These are phyloP conservation scores for Astreopora myriophthalma DNA, from an alignment of 64 coral and sea anemone genomes.

Conservation along the genomic window DNA sequence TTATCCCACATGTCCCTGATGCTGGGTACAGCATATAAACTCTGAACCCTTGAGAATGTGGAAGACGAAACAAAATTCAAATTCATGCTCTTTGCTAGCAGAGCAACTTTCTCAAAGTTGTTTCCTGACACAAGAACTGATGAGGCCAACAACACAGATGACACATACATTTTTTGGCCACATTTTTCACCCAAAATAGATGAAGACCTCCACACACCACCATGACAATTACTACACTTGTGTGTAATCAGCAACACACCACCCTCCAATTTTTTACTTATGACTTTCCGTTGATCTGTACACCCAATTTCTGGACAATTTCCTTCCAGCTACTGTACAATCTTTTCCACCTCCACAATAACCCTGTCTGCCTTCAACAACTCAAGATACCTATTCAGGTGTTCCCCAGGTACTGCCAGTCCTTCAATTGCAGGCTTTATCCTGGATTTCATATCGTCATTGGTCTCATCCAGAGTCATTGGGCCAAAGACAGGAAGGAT, in stretches of 20 bases:
- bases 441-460: too few species aligned
- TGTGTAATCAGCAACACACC: conserved; percentile 12
- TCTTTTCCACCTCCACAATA: conserved; percentile 12
- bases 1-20: background rate
- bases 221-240: conserved; percentile 18
- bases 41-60: conserved; percentile 43
- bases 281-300: background rate
- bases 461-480: background rate
- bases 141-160: too few species aligned
- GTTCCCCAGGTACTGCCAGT: background rate
- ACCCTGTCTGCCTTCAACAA: background rate
- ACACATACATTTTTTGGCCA: too few species aligned
- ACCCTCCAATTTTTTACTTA: background rate
- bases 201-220: conserved; percentile 24
- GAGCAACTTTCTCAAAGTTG: too few species aligned
- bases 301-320: background rate
- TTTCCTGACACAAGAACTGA: conserved; percentile 30
- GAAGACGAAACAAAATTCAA: conserved; percentile 30
- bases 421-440: too few species aligned
- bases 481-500: background rate
- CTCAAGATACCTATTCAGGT: background rate
- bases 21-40: conserved; percentile 22
- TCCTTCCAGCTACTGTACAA: conserved; percentile 16
- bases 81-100: conserved; percentile 32
- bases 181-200: background rate